These are phyloP conservation scores for Polypterus bichir DNA, from an alignment of 2,113 vertebrate genomes.

Conservation along the genomic window DNA sequence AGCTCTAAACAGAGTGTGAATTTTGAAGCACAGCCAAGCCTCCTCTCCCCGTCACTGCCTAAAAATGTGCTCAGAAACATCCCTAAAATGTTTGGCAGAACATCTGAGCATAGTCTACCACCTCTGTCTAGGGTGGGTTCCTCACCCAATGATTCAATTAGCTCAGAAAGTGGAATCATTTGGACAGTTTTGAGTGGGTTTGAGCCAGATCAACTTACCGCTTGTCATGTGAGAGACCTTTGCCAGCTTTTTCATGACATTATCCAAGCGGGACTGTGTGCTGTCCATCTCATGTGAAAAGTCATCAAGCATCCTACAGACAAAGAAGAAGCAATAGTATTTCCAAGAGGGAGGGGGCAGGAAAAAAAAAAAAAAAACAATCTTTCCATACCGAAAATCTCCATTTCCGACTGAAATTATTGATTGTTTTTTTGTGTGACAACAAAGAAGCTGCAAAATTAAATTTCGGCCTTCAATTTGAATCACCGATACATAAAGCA, in stretches of 20 bases:
- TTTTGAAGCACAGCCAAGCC: too few relatives aligned
- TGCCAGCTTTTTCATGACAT: constrained; percentile 94
- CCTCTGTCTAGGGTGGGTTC: not conserved
- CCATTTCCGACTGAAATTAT: too few relatives aligned
- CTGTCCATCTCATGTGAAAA: constrained; percentile 86
- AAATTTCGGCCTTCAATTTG: too few relatives aligned
- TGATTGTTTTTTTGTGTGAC: too few relatives aligned
- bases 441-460: too few relatives aligned
- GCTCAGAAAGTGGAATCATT: not conserved
- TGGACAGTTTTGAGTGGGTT: not conserved
- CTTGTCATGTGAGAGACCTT: constrained; percentile 98
- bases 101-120: not conserved
- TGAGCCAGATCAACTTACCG: constrained; percentile 51
- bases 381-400: not conserved
- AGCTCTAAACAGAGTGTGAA: too few relatives aligned
- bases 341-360: not conserved
- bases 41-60: too few relatives aligned
- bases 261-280: constrained; percentile 86
- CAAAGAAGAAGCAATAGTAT: constrained; percentile 8
- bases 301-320: constrained; percentile 83
- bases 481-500: too few relatives aligned
- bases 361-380: not conserved
- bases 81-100: too few relatives aligned
- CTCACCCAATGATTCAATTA: not conserved
- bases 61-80: too few relatives aligned